Evolutionary conservation across 2,888 invertebrate species (phyloP).

Genomic region (Calameuta idolon): DNA sequence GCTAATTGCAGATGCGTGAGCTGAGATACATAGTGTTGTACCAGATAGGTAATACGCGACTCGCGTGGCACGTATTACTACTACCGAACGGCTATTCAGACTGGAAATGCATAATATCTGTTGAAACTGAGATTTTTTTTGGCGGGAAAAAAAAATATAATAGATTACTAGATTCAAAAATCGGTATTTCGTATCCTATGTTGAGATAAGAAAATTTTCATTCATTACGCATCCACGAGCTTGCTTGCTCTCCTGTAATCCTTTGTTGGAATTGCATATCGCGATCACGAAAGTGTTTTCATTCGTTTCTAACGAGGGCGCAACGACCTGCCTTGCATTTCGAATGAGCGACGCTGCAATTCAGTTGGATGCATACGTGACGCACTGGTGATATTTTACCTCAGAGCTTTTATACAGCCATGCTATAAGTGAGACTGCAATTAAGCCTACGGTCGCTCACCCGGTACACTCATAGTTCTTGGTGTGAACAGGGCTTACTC

Average conservation of each 20-base stretch:
- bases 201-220: neutral
- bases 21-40: slow-evolving; percentile 47
- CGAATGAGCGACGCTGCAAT: neutral
- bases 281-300: neutral
- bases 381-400: neutral
- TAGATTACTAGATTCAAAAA: slow-evolving; percentile 44
- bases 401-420: neutral
- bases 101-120: slow-evolving; percentile 54
- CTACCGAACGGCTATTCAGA: slow-evolving; percentile 44
- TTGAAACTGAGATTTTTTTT: slow-evolving; percentile 56
- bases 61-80: slow-evolving; percentile 26
- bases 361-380: neutral
- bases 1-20: slow-evolving; percentile 54
- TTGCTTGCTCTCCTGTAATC: neutral
- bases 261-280: neutral
- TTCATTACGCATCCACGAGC: neutral
- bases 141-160: slow-evolving; percentile 39
- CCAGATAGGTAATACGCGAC: slow-evolving; percentile 48
- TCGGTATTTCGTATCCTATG: neutral
- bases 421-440: neutral
- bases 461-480: neutral
- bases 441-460: neutral
- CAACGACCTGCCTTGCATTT: neutral
- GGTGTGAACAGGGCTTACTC: neutral
- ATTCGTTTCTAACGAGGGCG: neutral